A percentile compares a stretch with the other conserved stretches of the same genome.
Evolutionary conservation across 2,113 vertebrate genomes (phyloP).

Genomic region (Microcebus lehilahytsara): DNA sequence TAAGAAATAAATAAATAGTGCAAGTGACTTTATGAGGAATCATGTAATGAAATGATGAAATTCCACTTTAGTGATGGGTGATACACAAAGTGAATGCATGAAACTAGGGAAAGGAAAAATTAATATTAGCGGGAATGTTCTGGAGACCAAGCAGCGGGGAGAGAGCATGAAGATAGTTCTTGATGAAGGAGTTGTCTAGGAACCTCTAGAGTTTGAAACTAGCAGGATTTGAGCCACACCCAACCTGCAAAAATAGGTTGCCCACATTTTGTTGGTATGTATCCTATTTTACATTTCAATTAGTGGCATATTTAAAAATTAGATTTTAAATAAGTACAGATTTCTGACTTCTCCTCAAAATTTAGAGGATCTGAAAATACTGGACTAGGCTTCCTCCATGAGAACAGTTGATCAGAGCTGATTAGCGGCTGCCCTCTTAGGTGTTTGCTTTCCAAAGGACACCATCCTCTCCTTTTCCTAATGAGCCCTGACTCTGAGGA

Average conservation of each 20-base stretch:
- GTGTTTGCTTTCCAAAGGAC: background rate
- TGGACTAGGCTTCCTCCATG: background rate
- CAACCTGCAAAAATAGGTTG: background rate
- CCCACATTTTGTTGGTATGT: background rate
- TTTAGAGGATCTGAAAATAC: background rate
- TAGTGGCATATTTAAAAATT: background rate
- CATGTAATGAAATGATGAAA: background rate
- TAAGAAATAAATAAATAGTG: background rate
- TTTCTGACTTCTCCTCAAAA: slow-evolving; percentile 6
- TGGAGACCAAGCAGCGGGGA: background rate
- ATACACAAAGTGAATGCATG: background rate
- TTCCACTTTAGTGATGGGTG: background rate
- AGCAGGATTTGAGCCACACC: background rate
- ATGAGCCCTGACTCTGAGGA: background rate
- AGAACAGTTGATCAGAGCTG: background rate
- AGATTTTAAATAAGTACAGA: background rate
- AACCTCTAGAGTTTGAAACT: background rate
- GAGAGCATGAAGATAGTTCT: background rate
- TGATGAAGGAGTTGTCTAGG: background rate
- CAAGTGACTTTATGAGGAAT: background rate
- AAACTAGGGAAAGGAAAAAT: background rate
- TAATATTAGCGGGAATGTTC: background rate
- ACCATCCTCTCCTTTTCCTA: background rate
- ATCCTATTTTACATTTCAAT: slow-evolving; percentile 5
- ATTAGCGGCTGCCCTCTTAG: background rate